Evolutionary conservation across 92 coral and sea anemone genomes (phyloP).

Genomic region (Ricordea florida): DNA sequence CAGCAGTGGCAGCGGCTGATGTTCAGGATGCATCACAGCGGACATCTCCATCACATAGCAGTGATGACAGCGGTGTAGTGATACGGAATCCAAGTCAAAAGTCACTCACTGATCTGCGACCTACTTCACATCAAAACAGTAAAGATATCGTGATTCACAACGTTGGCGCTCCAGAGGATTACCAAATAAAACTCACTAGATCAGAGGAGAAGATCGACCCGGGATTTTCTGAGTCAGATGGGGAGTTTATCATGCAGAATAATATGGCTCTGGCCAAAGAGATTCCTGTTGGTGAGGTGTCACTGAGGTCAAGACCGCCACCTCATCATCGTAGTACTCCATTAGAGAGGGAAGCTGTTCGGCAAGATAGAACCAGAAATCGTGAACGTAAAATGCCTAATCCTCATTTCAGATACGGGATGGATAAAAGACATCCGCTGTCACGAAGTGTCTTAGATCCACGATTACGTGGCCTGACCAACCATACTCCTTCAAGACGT

Average conservation of each 20-base stretch:
- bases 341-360: slow-evolving; percentile 10
- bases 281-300: not conserved
- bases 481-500: slow-evolving; percentile 51
- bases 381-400: slow-evolving; percentile 53
- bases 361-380: slow-evolving; percentile 18
- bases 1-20: slow-evolving; percentile 68
- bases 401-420: slow-evolving; percentile 53
- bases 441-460: slow-evolving; percentile 73
- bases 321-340: slow-evolving; percentile 55
- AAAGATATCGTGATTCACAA: slow-evolving; percentile 82
- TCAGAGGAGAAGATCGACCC: slow-evolving; percentile 87
- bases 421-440: slow-evolving; percentile 61
- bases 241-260: slow-evolving; percentile 84
- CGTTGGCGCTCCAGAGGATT: slow-evolving; percentile 90
- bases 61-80: slow-evolving; percentile 97
- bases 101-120: slow-evolving; percentile 58
- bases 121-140: slow-evolving; percentile 54
- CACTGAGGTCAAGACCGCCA: not conserved
- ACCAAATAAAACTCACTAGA: slow-evolving; percentile 81
- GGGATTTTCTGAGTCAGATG: slow-evolving; percentile 97
- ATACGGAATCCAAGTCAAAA: slow-evolving; percentile 86
- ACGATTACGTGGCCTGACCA: slow-evolving; percentile 57
- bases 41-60: slow-evolving; percentile 93
- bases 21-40: slow-evolving; percentile 80
- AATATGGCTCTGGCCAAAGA: not conserved